Evolutionary conservation across 1,140 invertebrate genomes (phyloP).

Genomic region (Amphibalanus amphitrite): DNA sequence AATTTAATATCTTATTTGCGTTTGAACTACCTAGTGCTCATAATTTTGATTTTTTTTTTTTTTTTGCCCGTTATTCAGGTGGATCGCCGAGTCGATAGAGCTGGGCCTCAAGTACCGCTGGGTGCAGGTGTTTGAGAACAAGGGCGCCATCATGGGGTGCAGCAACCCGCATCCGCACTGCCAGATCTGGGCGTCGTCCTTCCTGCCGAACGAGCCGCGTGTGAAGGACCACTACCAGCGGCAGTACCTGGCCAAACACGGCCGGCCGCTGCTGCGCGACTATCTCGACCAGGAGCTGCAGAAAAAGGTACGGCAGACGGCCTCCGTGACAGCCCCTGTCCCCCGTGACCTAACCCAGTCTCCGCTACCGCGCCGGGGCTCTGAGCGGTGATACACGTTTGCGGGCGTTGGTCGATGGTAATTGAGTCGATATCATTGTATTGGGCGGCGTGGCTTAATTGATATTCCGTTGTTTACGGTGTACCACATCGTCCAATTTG

Average conservation of each 20-base stretch:
- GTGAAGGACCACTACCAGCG: constrained; percentile 58
- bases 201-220: constrained; percentile 69
- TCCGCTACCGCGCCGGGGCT: too few species aligned
- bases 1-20: neutral
- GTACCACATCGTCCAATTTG: too few species aligned
- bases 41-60: too few species aligned
- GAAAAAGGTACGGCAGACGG: constrained; percentile 51
- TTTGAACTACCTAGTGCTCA: constrained; percentile 8
- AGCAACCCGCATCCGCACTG: constrained; percentile 97
- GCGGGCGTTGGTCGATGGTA: too few species aligned
- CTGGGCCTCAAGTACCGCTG: constrained; percentile 64
- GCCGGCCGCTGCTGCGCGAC: constrained; percentile 56
- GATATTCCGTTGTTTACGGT: too few species aligned
- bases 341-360: too few species aligned
- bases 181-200: constrained; percentile 92
- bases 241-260: constrained; percentile 57
- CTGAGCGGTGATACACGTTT: too few species aligned
- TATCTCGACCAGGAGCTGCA: constrained; percentile 63
- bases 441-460: too few species aligned
- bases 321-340: too few species aligned
- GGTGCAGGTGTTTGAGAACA: constrained; percentile 97
- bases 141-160: constrained; percentile 91
- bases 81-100: constrained; percentile 59
- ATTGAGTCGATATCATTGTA: too few species aligned
- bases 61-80: constrained; percentile 37